Base-by-base conservation (phyloP, 53 echinoderm and acorn worm genomes). In the Antedon mediterranea region DNA sequence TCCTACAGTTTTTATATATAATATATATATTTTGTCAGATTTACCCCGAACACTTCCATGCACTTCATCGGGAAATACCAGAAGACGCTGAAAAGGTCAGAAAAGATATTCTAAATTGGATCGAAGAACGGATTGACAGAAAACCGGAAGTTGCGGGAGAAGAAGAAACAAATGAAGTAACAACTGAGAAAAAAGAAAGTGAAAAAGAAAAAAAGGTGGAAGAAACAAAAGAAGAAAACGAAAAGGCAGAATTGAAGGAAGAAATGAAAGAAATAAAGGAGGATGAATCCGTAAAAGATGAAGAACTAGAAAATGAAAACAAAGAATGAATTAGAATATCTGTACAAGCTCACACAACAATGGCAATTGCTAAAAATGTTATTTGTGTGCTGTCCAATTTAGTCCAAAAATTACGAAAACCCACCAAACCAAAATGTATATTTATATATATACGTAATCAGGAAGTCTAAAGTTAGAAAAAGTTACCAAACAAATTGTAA, bases 221-320 rank as follows among this genome's bases (percentile, higher is more conserved):
- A 80, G 73, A 4, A 31, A 32, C 72, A 80, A 43, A 34, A 26
- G 33, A 42, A 73, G 72, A 81, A 34, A n/a, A n/a, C 72, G 72
- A 72, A 23, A 73, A 0, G 30, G 29, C 79, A 28, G 72, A 15
- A 43, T 32, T 23, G 30, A 73, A 31, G 32, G 74, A 81, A 30
- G 72, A 0, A 11, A 72, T 31, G 31, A 15, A 79, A 71, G 71
- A 73, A 71, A 34, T 0, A 32, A 41, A 28, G 32, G 73, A 73
- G 18, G 74, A 81, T n/a, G 73, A 32, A 3, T 9, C 71, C 0
- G 74, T 32, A 72, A 43, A 31, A 41, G 73, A 74, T 32, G 29
- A 73, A 31, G 11, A 1, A 31, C 14, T 34, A 28, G 28, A 27
- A 34, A 23, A 15, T 0, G 4, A 27, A 72, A 0, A 2, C 31